These are phyloP conservation scores for Syngnathoides biaculeatus DNA, from an alignment of 2,113 vertebrate species.

Conservation along the genomic window DNA sequence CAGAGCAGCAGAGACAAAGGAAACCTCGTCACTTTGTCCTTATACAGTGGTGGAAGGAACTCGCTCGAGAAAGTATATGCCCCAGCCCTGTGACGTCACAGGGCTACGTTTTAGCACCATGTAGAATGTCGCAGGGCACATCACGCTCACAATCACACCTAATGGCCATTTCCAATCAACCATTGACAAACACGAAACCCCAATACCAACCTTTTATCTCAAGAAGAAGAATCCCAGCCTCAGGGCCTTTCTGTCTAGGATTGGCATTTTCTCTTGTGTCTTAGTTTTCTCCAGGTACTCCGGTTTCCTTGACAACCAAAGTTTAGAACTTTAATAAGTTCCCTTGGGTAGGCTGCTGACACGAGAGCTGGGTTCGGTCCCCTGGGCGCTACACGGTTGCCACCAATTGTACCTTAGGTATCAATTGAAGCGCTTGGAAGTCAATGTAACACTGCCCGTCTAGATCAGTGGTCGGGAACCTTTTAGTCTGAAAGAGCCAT, in stretches of 20 bases:
- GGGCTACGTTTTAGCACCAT: no score
- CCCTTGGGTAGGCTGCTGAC: not conserved
- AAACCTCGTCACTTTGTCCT: no score
- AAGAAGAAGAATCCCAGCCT: not conserved
- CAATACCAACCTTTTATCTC: not conserved
- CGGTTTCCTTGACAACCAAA: not conserved
- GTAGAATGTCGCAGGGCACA: no score
- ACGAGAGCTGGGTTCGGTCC: not conserved
- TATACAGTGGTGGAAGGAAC: no score
- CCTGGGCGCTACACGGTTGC: not conserved
- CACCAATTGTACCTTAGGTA: not conserved
- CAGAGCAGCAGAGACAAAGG: no score
- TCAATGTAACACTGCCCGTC: not conserved
- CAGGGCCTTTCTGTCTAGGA: not conserved
- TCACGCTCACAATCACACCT: no score
- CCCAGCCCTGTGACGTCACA: no score
- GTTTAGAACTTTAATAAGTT: not conserved
- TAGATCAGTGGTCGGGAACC: no score
- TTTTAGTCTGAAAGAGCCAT: no score
- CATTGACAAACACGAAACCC: not conserved
- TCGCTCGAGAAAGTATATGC: no score
- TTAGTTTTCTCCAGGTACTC: not conserved
- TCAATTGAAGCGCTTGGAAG: not conserved
- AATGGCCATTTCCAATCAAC: not conserved
- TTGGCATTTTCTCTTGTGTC: not conserved